A percentile compares a stretch with the other conserved stretches of the same genome.
phyloP scores from a whole-genome alignment of 2,797 vertebrate genomes.

The Valencia hispanica region DNA sequence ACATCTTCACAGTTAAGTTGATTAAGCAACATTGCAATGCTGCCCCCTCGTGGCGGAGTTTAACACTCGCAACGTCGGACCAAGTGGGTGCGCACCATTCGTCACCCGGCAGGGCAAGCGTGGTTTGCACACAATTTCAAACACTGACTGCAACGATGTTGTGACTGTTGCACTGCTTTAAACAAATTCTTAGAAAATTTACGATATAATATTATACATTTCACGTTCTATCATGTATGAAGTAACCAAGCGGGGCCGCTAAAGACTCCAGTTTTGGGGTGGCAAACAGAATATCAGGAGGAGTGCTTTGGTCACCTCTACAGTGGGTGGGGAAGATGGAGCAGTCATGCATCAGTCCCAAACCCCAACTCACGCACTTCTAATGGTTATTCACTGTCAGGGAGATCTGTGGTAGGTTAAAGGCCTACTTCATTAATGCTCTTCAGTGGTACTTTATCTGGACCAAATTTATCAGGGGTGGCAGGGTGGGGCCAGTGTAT shows the following conservation, averaged over 20 bases:
- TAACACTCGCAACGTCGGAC: too few species aligned
- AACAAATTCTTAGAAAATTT: background rate
- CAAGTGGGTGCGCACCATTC: background rate
- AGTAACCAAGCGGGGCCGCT: background rate
- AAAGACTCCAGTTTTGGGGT: background rate
- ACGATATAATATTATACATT: background rate
- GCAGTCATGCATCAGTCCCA: too few species aligned
- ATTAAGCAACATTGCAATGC: background rate
- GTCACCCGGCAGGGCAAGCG: background rate
- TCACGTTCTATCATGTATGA: too few species aligned
- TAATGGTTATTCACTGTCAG: background rate
- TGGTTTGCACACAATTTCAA: background rate
- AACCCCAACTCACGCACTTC: too few species aligned
- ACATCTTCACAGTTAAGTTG: background rate
- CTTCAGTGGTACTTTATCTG: too few species aligned
- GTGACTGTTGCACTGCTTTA: background rate
- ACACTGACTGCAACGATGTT: too few species aligned
- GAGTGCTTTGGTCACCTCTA: background rate
- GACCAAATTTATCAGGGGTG: too few species aligned
- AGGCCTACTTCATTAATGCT: background rate
- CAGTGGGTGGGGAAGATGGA: too few species aligned
- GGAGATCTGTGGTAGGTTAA: background rate
- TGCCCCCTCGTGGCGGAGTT: conserved; percentile 15
- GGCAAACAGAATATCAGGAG: background rate
- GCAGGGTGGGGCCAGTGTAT: too few species aligned